Evolutionary conservation across 1,140 invertebrate genomes (phyloP), one percentile per base, ranked within the genome.

Genomic region (Trichonephila inaurata): DNA sequence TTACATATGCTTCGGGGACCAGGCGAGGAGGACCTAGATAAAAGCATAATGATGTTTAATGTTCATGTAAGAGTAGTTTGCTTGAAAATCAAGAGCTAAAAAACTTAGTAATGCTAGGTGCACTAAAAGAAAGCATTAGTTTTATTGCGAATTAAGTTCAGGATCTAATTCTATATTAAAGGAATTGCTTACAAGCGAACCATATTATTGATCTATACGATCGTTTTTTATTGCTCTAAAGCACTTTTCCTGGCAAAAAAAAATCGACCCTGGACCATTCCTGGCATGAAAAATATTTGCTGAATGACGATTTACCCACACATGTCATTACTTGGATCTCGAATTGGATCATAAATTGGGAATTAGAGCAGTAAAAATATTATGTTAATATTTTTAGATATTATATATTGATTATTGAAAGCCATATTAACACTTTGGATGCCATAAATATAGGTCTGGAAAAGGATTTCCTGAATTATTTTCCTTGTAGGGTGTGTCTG

Each of bases 21-120:
- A 93, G 81, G 28, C 91, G 91, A 62, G 94, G 94, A 4, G 94
- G 94, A 40, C 94, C 94, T 94, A 82, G 24, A 69, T 64, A 94
- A 94, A 66, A 92, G 82, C 81, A 85, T 51, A 85, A 64, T 85
- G 77, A 33, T 90, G 89, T 90, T 90, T 81, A 90, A 87, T 87
- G 58, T 28, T 6, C 24, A 51, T 62, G 24, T 64, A 33, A 60
- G 28, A 28, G 60, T 33, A 61, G 12, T 33, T 87, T 77, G 16
- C 33, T 40, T 18, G 33, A 77, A 19, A 40, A 77, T 16, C 28
- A 77, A 18, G 14, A 77, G 24, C 33, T 77, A 77, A 77, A 64
- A 77, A 40, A 33, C 66, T 69, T 69, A 69, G 33, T 18, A 28
- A 64, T 64, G 19, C 16, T 64, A 7, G 24, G 33, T 77, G 72